Conservation (phyloP, 2,888 invertebrate genomes). For the Thereva unica region DNA sequence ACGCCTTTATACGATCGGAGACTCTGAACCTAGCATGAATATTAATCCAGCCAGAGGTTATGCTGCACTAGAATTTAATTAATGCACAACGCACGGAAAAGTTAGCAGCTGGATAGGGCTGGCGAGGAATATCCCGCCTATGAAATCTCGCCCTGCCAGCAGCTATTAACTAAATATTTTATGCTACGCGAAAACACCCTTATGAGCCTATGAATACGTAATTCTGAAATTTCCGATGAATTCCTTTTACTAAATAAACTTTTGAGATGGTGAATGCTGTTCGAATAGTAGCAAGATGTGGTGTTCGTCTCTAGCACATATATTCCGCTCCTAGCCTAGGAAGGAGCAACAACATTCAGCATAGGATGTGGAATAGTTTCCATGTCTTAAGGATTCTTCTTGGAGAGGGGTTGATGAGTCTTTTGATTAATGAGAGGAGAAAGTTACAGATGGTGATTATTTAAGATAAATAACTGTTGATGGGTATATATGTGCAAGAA, state of each 20-base stretch:
- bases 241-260: not conserved
- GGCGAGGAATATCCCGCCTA: constrained; percentile 6
- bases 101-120: not conserved
- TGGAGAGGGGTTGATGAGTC: no score
- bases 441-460: no score
- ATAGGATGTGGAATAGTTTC: no score
- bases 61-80: constrained; percentile 12
- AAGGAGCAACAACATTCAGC: no score
- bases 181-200: constrained; percentile 25
- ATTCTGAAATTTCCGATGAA: constrained; percentile 27
- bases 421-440: no score
- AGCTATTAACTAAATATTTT: constrained; percentile 16
- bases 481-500: no score
- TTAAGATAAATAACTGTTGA: no score
- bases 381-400: no score
- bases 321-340: no score
- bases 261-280: no score
- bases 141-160: constrained; percentile 5
- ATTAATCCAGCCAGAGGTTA: constrained; percentile 11
- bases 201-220: constrained; percentile 29
- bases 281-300: not conserved
- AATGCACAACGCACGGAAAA: constrained; percentile 24
- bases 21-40: constrained; percentile 10
- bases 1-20: not conserved
- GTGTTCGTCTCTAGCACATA: no score